phyloP scores from a whole-genome alignment of 2,888 invertebrate species.

The Machimus atricapillus region DNA sequence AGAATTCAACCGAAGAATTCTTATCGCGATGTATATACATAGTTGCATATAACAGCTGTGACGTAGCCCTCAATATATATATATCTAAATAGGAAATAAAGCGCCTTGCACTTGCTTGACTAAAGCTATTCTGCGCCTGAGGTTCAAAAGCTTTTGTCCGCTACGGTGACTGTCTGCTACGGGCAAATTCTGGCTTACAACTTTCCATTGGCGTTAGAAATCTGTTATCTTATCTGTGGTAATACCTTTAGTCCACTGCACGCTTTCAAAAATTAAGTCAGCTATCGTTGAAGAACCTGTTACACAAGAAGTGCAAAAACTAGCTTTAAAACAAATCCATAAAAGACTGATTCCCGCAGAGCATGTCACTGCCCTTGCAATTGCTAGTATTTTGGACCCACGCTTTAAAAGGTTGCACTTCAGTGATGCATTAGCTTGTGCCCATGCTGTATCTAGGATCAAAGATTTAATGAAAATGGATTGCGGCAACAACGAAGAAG shows the following conservation, averaged over 20 bases:
- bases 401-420: neutral
- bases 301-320: neutral
- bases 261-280: neutral
- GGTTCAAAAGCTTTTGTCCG: too few relatives aligned
- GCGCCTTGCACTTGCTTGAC: too few relatives aligned
- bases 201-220: too few relatives aligned
- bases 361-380: neutral
- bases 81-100: too few relatives aligned
- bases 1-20: too few relatives aligned
- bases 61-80: too few relatives aligned
- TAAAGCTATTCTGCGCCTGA: too few relatives aligned
- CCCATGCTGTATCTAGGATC: neutral
- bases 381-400: neutral
- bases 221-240: too few relatives aligned
- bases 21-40: too few relatives aligned
- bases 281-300: neutral
- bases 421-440: neutral
- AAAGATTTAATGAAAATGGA: neutral
- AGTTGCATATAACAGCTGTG: too few relatives aligned
- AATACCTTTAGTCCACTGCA: neutral
- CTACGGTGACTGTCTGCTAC: too few relatives aligned
- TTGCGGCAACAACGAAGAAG: neutral
- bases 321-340: neutral
- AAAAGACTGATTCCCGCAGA: neutral
- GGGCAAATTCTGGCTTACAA: too few relatives aligned